These are phyloP conservation scores for Lymantria monacha DNA, from an alignment of 2,888 invertebrate genomes.

Conservation along the genomic window DNA sequence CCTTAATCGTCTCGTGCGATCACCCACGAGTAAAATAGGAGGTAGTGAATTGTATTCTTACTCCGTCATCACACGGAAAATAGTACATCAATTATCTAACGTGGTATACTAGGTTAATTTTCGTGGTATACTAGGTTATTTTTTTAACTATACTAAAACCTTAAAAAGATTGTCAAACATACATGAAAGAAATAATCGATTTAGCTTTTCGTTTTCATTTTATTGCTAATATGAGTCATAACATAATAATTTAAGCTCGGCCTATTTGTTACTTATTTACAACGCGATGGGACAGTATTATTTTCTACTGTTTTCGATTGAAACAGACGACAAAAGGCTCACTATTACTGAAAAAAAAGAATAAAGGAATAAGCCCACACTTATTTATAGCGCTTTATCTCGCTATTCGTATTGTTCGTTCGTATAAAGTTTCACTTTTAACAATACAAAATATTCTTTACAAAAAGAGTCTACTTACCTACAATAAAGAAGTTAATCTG, in stretches of 20 bases:
- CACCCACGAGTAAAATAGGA: no score
- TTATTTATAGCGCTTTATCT: constrained; percentile 59
- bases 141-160: no score
- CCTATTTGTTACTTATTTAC: constrained; percentile 57
- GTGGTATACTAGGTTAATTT: no score
- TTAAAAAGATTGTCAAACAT: background rate
- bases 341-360: no score
- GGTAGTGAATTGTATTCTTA: no score
- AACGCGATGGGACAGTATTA: constrained; percentile 60
- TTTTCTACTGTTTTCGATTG: background rate
- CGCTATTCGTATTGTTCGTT: constrained; percentile 43
- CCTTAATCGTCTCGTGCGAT: no score
- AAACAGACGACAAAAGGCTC: no score
- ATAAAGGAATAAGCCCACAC: constrained; percentile 44
- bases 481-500: no score
- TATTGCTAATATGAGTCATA: constrained; percentile 35
- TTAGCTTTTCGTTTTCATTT: constrained; percentile 56
- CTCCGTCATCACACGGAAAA: no score
- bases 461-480: no score
- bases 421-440: constrained; percentile 36
- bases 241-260: constrained; percentile 47
- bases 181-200: constrained; percentile 34
- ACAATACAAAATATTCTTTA: constrained; percentile 6
- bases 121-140: no score
- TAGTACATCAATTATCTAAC: no score